Evolutionary conservation across 2,113 vertebrate genomes (phyloP).

Genomic region (Coreoperca whiteheadi): DNA sequence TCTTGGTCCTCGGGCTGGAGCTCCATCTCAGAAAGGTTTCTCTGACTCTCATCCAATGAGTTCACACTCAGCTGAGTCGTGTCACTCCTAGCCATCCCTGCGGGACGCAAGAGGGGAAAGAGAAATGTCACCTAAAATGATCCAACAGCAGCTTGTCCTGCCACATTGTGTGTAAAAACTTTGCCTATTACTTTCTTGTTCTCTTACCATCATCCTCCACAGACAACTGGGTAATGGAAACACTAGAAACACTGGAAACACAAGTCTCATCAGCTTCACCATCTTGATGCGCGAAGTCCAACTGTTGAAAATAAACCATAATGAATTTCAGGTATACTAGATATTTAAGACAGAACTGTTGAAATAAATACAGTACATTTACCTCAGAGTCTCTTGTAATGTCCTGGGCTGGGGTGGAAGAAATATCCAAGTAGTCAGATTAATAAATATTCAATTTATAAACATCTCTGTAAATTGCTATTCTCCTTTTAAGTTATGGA

Average conservation of each 20-base stretch:
- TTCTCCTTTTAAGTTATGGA: neutral
- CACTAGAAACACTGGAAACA: neutral
- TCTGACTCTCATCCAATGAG: constrained; percentile 37
- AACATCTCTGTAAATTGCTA: neutral
- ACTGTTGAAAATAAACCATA: constrained; percentile 37
- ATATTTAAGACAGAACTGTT: neutral
- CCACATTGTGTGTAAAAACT: neutral
- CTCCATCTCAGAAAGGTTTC: neutral
- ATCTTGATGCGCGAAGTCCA: constrained; percentile 25
- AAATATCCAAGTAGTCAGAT: constrained; percentile 7
- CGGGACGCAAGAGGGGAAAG: neutral
- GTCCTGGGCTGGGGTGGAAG: constrained; percentile 33
- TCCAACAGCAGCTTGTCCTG: neutral
- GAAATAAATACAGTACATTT: neutral
- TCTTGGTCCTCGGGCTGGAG: constrained; percentile 75
- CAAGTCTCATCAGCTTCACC: neutral
- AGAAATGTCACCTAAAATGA: neutral
- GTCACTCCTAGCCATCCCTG: constrained; percentile 51
- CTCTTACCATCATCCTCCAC: constrained; percentile 36
- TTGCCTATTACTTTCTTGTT: neutral
- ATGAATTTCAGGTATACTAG: neutral
- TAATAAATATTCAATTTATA: neutral
- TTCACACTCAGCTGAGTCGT: constrained; percentile 13
- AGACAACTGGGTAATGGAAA: neutral
- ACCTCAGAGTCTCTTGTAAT: constrained; percentile 54